phyloP scores from a whole-genome alignment of 1,140 invertebrate species.

The Ectropis grisescens region DNA sequence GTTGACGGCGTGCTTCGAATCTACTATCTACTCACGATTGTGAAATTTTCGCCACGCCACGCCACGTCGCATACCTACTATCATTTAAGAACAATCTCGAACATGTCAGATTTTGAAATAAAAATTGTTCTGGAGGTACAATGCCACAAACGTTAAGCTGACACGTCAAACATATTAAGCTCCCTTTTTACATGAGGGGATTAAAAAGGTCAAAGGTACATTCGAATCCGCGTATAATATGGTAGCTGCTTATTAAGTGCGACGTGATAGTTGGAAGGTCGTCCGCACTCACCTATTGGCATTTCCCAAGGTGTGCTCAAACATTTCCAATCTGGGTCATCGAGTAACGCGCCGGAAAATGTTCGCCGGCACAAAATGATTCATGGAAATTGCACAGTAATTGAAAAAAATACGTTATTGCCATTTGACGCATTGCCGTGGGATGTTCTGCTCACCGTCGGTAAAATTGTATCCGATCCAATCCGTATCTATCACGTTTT shows the following conservation, averaged over 20 bases:
- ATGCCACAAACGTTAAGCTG: neutral
- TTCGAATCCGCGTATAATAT: neutral
- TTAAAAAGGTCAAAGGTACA: neutral
- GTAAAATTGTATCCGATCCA: slow-evolving; percentile 15
- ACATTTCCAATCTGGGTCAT: slow-evolving; percentile 42
- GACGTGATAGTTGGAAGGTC: too few species aligned
- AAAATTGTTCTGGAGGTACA: neutral
- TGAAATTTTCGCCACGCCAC: too few species aligned
- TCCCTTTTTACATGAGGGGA: neutral
- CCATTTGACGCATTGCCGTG: slow-evolving; percentile 38
- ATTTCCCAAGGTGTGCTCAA: slow-evolving; percentile 31
- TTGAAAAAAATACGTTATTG: slow-evolving; percentile 59
- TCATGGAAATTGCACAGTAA: slow-evolving; percentile 50
- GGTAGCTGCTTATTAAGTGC: neutral
- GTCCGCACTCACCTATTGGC: slow-evolving; percentile 8
- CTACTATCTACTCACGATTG: too few species aligned
- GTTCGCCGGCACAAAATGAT: slow-evolving; percentile 38
- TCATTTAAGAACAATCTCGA: too few species aligned
- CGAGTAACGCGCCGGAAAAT: slow-evolving; percentile 13
- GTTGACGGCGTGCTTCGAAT: too few species aligned
- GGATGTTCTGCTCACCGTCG: slow-evolving; percentile 10
- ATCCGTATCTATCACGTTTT: slow-evolving; percentile 13
- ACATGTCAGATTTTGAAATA: too few species aligned
- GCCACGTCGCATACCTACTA: too few species aligned
- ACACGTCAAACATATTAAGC: neutral